phyloP scores from a whole-genome alignment of 2,797 vertebrate genomes.

The Poecilia picta region DNA sequence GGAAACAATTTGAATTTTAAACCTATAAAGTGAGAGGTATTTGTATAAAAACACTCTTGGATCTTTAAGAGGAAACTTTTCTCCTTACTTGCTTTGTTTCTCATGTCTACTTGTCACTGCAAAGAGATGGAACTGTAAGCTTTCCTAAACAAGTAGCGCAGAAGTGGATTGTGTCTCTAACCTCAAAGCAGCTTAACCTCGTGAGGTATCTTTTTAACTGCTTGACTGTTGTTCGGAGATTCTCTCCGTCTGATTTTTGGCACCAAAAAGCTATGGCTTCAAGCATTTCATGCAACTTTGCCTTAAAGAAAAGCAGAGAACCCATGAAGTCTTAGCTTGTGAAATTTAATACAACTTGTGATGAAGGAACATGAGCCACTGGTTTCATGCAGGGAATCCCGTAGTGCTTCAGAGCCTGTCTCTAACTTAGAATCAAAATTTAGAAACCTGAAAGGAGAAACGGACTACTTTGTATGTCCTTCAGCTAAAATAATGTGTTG shows the following conservation, averaged over 20 bases:
- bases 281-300: constrained; percentile 14
- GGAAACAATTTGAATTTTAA: constrained; percentile 21
- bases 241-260: constrained; percentile 29
- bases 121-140: constrained; percentile 10
- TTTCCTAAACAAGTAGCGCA: background rate
- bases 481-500: no score
- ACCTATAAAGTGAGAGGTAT: constrained; percentile 22
- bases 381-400: background rate
- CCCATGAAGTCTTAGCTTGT: background rate
- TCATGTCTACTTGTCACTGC: background rate
- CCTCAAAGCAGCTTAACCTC: constrained; percentile 28
- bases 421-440: background rate
- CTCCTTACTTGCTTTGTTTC: constrained; percentile 4
- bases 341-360: background rate
- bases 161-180: constrained; percentile 17
- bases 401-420: background rate
- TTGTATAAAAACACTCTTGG: constrained; percentile 14
- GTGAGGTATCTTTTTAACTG: constrained; percentile 5
- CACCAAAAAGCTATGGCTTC: background rate
- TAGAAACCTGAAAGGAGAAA: background rate
- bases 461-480: no score
- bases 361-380: background rate
- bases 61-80: constrained; percentile 10
- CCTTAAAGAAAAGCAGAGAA: constrained; percentile 11
- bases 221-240: constrained; percentile 19